phyloP scores from a whole-genome alignment of 2,797 vertebrate genomes.

The Pantherophis vulpinus region DNA sequence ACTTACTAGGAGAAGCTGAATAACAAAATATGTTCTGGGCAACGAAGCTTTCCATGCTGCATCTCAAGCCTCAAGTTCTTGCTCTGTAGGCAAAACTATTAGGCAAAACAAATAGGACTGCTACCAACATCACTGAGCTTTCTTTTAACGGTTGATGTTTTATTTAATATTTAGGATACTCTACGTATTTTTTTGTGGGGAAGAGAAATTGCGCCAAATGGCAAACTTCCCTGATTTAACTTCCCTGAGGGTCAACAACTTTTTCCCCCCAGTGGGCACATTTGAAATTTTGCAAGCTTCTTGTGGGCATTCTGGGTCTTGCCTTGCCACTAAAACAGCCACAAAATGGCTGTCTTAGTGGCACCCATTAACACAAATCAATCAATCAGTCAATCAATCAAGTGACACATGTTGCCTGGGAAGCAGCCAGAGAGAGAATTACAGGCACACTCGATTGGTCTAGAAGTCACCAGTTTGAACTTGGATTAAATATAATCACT shows the following conservation, averaged over 20 bases:
- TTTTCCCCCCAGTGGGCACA: neutral
- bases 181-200: neutral
- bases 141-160: neutral
- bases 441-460: neutral
- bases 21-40: neutral
- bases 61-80: neutral
- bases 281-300: neutral
- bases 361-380: neutral
- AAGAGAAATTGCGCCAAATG: neutral
- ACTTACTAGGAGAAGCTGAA: conserved; percentile 18
- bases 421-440: neutral
- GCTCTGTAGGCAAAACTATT: neutral
- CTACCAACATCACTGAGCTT: neutral
- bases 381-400: neutral
- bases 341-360: neutral
- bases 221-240: neutral
- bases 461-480: neutral
- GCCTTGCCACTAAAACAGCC: neutral
- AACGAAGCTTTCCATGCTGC: neutral
- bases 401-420: neutral
- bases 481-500: neutral
- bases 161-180: neutral
- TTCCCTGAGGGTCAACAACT: neutral
- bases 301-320: neutral
- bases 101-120: neutral